These are phyloP conservation scores for Trididemnum miniatum DNA, from an alignment of 23 tunicate genomes.

Conservation along the genomic window DNA sequence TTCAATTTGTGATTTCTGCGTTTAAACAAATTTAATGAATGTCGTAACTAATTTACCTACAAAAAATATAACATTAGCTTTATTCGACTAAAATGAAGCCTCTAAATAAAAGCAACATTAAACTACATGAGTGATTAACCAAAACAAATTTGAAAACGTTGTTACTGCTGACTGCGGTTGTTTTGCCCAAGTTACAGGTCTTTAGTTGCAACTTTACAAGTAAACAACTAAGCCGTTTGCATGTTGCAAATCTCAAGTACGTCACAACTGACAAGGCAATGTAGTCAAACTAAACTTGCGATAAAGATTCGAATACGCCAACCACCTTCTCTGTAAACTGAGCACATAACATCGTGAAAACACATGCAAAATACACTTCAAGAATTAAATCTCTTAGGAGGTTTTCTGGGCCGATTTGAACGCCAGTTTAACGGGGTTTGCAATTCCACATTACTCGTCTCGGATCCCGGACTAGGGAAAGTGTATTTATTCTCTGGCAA, in stretches of 20 bases:
- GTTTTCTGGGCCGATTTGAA: neutral
- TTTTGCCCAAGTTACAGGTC: too few species aligned
- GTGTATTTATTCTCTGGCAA: neutral
- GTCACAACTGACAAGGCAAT: too few species aligned
- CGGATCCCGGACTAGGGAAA: neutral
- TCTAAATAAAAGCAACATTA: too few species aligned
- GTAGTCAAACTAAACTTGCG: too few species aligned
- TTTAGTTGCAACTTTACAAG: too few species aligned
- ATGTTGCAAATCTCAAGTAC: too few species aligned
- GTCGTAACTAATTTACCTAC: neutral
- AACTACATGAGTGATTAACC: too few species aligned
- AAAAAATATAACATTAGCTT: neutral
- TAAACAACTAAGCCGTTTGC: too few species aligned
- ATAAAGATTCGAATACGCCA: neutral
- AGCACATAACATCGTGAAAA: neutral
- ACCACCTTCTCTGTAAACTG: neutral
- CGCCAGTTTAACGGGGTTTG: neutral
- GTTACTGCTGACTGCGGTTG: too few species aligned
- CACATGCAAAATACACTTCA: neutral
- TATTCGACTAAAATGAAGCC: neutral
- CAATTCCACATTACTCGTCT: neutral
- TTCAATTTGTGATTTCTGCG: slow-evolving; percentile 20
- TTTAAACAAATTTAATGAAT: slow-evolving; percentile 19
- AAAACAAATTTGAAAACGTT: too few species aligned
- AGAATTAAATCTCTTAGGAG: neutral